Percentiles rank a stretch among this genome's conserved stretches.
Conservation (phyloP, 2,797 vertebrate genomes). For the Sphenodon punctatus region DNA sequence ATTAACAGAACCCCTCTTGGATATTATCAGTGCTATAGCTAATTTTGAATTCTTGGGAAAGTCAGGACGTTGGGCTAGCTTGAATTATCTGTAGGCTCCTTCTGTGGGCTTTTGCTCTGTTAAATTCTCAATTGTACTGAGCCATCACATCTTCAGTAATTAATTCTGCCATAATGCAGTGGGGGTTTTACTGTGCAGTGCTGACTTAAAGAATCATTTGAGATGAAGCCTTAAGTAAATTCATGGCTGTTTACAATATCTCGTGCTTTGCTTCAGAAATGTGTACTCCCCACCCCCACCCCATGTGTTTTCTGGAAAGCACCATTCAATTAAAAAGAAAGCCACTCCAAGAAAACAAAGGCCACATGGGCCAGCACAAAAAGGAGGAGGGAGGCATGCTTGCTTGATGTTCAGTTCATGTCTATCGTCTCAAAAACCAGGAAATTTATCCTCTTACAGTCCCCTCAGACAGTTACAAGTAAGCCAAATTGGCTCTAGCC, state of each 20-base stretch:
- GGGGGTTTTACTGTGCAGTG: background rate
- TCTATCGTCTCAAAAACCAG: slow-evolving; percentile 60
- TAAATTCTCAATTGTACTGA: background rate
- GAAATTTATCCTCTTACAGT: slow-evolving; percentile 62
- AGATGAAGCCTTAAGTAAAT: background rate
- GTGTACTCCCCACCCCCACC: fast-evolving
- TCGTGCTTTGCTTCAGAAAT: background rate
- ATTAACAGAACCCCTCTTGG: background rate
- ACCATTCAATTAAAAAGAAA: background rate
- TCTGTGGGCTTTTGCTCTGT: background rate
- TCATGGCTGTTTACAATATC: background rate
- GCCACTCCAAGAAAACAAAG: slow-evolving; percentile 20
- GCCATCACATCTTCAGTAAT: background rate
- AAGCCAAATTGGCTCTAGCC: slow-evolving; percentile 67
- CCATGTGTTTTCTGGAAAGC: background rate
- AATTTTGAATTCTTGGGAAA: background rate
- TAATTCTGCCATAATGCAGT: background rate
- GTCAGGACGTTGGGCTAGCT: background rate
- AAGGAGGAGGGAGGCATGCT: slow-evolving; percentile 29
- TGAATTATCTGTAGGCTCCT: fast-evolving
- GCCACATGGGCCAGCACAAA: background rate
- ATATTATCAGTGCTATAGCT: background rate
- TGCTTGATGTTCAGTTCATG: slow-evolving; percentile 26
- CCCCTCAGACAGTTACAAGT: slow-evolving; percentile 59
- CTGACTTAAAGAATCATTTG: background rate